These are phyloP conservation scores for Andrena chrysosceles DNA, from an alignment of 2,888 invertebrate species.

Conservation along the genomic window DNA sequence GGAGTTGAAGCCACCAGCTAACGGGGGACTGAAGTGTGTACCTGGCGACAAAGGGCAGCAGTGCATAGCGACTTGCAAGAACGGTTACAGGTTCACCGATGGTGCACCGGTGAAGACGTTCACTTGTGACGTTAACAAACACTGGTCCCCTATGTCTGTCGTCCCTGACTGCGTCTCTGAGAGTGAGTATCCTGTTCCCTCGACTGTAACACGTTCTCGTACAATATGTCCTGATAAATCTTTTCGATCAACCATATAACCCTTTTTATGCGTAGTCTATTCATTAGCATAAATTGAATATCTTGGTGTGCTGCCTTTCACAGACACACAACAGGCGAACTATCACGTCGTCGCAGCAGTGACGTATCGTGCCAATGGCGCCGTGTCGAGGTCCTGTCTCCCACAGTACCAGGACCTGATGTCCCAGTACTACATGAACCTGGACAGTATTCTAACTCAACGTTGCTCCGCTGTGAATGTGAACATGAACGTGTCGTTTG, in stretches of 20 bases:
- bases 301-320: conserved; percentile 22
- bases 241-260: too few relatives aligned
- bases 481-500: conserved; percentile 96
- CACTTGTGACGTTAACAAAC: conserved; percentile 91
- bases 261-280: too few relatives aligned
- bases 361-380: conserved; percentile 95
- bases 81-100: conserved; percentile 95
- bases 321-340: conserved; percentile 97
- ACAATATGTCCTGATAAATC: too few relatives aligned
- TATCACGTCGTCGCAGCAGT: conserved; percentile 95
- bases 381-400: conserved; percentile 93
- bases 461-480: conserved; percentile 98
- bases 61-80: conserved; percentile 95
- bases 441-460: conserved; percentile 94
- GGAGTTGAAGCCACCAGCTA: conserved; percentile 95
- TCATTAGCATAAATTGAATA: background rate
- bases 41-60: conserved; percentile 93
- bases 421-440: conserved; percentile 91
- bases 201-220: background rate
- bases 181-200: conserved; percentile 86
- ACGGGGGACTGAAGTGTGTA: conserved; percentile 95
- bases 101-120: conserved; percentile 95
- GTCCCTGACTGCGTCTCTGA: conserved; percentile 98
- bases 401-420: conserved; percentile 94
- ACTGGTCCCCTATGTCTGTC: conserved; percentile 95